Evolutionary conservation across 1,140 invertebrate genomes (phyloP).

Genomic region (Leguminivora glycinivorella): DNA sequence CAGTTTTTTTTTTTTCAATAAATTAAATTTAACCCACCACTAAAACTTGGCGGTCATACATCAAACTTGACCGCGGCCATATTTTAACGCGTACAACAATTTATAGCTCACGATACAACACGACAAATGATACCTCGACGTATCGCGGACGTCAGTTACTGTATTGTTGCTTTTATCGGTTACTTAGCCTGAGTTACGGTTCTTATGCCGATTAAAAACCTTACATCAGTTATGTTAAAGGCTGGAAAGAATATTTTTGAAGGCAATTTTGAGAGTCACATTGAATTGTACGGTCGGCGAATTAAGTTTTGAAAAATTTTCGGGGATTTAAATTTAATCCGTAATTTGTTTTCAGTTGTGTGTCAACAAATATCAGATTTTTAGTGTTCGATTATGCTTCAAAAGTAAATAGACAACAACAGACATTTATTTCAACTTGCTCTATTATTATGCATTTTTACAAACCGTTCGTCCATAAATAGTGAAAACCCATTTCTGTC

Average conservation of each 20-base stretch:
- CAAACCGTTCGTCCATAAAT: too few relatives aligned
- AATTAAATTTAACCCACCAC: background rate
- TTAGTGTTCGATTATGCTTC: too few relatives aligned
- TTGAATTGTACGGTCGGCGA: background rate
- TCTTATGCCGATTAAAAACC: background rate
- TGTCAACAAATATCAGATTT: too few relatives aligned
- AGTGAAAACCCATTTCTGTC: too few relatives aligned
- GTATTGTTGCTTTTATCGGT: slow-evolving; percentile 57
- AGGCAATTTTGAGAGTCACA: background rate
- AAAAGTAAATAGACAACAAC: too few relatives aligned
- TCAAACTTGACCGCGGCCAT: slow-evolving; percentile 33
- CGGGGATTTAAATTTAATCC: too few relatives aligned
- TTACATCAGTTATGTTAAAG: background rate
- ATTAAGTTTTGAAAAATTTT: background rate
- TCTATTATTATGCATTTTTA: too few relatives aligned
- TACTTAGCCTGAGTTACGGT: slow-evolving; percentile 53
- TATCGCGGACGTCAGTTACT: slow-evolving; percentile 38
- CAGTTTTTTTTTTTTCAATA: too few relatives aligned
- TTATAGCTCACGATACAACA: slow-evolving; percentile 59
- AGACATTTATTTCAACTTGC: too few relatives aligned
- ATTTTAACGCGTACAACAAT: slow-evolving; percentile 48
- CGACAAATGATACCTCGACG: slow-evolving; percentile 57
- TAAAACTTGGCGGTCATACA: slow-evolving; percentile 16
- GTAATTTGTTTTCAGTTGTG: too few relatives aligned
- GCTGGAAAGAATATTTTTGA: background rate